These are phyloP conservation scores for Brachyrhaphis roseni DNA, from an alignment of 2,797 vertebrate genomes.

Conservation along the genomic window DNA sequence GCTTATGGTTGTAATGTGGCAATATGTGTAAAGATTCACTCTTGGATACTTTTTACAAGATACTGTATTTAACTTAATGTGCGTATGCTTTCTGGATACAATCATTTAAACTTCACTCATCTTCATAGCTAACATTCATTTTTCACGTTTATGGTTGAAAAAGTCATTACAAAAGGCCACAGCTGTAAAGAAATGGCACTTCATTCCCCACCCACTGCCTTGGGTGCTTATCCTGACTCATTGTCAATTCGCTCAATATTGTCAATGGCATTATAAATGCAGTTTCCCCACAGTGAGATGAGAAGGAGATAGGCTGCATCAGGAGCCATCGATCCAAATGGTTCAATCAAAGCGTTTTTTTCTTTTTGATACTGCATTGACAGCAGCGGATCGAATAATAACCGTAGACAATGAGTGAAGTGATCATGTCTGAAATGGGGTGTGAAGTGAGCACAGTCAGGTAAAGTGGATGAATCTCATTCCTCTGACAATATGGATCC, in stretches of 20 bases:
- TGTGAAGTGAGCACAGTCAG: conserved; percentile 60
- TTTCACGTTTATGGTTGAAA: conserved; percentile 51
- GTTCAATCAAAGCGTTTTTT: conserved; percentile 74
- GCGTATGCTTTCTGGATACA: background rate
- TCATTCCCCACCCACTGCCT: conserved; percentile 44
- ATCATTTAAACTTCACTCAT: conserved; percentile 19
- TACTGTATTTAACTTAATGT: background rate
- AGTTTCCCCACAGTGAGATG: conserved; percentile 51
- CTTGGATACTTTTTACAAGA: background rate
- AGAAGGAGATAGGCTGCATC: conserved; percentile 65
- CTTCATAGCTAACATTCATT: conserved; percentile 26
- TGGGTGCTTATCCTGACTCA: conserved; percentile 52
- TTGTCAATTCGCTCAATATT: conserved; percentile 74
- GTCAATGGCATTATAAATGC: conserved; percentile 74
- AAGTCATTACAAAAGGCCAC: conserved; percentile 47
- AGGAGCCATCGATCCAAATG: conserved; percentile 69
- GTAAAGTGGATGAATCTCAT: conserved; percentile 62
- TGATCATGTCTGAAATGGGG: conserved; percentile 37
- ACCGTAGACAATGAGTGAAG: conserved; percentile 68
- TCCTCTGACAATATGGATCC: conserved; percentile 49
- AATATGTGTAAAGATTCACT: background rate
- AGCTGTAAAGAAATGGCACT: conserved; percentile 60
- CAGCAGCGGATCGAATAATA: conserved; percentile 70
- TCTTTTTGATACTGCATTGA: conserved; percentile 48
- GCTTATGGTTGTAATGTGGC: background rate